These are phyloP conservation scores for Diplodus puntazzo DNA, from an alignment of 2,797 vertebrate species.

Conservation along the genomic window DNA sequence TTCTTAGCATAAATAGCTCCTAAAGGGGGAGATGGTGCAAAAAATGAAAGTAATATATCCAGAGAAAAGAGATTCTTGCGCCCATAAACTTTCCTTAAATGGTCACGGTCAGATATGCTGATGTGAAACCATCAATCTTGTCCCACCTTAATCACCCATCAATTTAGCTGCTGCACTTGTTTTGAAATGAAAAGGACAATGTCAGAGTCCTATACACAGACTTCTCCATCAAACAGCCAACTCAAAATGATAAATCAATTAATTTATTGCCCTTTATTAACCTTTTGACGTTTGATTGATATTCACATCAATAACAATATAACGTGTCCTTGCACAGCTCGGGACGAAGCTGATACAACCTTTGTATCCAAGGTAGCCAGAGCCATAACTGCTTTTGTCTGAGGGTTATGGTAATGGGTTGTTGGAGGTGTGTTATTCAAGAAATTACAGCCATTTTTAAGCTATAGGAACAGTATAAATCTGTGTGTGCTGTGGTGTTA, in stretches of 20 bases:
- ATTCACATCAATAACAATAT: conserved; percentile 76
- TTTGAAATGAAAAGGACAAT: conserved; percentile 78
- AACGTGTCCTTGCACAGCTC: conserved; percentile 71
- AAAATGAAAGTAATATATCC: conserved; percentile 3
- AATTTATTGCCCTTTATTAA: conserved; percentile 80
- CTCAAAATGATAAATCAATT: conserved; percentile 78
- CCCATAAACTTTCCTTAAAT: conserved; percentile 35
- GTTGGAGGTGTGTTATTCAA: conserved; percentile 30
- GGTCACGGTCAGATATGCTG: conserved; percentile 48
- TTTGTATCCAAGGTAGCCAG: conserved; percentile 47
- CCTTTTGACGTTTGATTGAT: conserved; percentile 79
- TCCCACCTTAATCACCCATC: conserved; percentile 77
- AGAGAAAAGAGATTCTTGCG: conserved; percentile 16
- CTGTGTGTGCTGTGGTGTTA: neutral
- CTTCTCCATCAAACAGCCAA: conserved; percentile 59
- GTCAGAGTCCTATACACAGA: conserved; percentile 66
- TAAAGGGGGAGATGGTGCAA: neutral
- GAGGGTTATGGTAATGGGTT: conserved; percentile 31
- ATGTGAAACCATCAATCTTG: conserved; percentile 75
- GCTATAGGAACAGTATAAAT: neutral
- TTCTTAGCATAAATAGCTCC: neutral
- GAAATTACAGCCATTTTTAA: conserved; percentile 23
- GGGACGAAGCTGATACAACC: conserved; percentile 37
- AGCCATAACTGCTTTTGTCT: conserved; percentile 27
- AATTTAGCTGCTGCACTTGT: conserved; percentile 74